Percentiles rank a stretch among this genome's conserved stretches.
Evolutionary conservation across 2,888 invertebrate genomes (phyloP).

Genomic region (Acleris laterana): DNA sequence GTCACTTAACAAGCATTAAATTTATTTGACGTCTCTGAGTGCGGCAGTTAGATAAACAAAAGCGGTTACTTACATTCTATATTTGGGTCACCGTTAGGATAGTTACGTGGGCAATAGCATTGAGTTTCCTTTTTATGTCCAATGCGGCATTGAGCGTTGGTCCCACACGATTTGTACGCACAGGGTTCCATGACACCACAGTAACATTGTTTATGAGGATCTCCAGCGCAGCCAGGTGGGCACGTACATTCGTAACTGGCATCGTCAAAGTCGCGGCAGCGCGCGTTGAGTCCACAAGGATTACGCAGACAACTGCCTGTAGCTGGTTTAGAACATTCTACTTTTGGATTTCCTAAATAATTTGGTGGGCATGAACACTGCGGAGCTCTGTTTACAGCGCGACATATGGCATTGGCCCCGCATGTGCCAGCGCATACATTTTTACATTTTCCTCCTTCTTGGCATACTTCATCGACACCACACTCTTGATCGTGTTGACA

Average conservation of each 20-base stretch:
- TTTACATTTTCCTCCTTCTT: conserved; percentile 87
- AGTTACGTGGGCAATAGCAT: conserved; percentile 93
- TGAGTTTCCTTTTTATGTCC: conserved; percentile 88
- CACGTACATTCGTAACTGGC: conserved; percentile 93
- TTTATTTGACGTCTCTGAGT: no score
- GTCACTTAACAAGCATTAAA: no score
- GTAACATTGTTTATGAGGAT: conserved; percentile 91
- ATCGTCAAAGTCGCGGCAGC: conserved; percentile 89
- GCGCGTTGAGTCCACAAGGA: conserved; percentile 93
- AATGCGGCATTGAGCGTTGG: conserved; percentile 92
- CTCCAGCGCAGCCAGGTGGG: conserved; percentile 91
- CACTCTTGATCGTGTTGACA: conserved; percentile 91
- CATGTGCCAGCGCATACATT: conserved; percentile 93
- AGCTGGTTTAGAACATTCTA: conserved; percentile 89
- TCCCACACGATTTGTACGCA: conserved; percentile 90
- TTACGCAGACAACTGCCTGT: conserved; percentile 90
- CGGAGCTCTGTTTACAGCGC: conserved; percentile 89
- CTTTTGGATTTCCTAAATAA: conserved; percentile 91
- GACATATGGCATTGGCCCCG: conserved; percentile 93
- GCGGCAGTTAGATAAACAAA: conserved; percentile 23
- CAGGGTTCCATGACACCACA: conserved; percentile 92
- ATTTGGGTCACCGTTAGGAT: conserved; percentile 93
- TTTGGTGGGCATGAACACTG: conserved; percentile 93
- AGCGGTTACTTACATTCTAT: conserved; percentile 90
- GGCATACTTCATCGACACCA: conserved; percentile 90